Percentiles rank a stretch among this genome's conserved stretches.
Evolutionary conservation across 2,113 vertebrate genomes (phyloP).

Genomic region (Apeltes quadracus): DNA sequence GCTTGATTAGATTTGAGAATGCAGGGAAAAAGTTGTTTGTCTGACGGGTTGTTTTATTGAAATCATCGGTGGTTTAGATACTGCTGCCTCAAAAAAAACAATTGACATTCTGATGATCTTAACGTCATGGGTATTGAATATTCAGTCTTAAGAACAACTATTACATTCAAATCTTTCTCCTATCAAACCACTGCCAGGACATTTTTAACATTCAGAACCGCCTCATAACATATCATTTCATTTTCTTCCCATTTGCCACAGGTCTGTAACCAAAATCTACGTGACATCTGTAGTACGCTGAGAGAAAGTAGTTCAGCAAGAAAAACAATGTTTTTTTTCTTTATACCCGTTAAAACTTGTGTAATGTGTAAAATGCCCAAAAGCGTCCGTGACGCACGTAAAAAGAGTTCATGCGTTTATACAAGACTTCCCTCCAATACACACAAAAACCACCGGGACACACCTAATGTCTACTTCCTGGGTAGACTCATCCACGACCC

Average conservation of each 20-base stretch:
- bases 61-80: background rate
- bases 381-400: constrained; percentile 18
- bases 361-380: constrained; percentile 25
- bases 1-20: constrained; percentile 63
- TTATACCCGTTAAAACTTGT: constrained; percentile 3
- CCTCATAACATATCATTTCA: background rate
- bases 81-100: background rate
- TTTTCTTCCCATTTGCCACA: background rate
- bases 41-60: constrained; percentile 34
- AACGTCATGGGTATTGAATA: background rate
- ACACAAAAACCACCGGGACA: constrained; percentile 50
- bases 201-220: constrained; percentile 7
- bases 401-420: constrained; percentile 38
- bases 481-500: constrained; percentile 23
- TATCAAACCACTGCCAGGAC: background rate
- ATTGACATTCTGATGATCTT: background rate
- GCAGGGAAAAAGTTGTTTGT: constrained; percentile 33
- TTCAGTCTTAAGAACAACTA: background rate
- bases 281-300: constrained; percentile 1
- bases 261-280: constrained; percentile 9
- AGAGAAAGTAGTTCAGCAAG: constrained; percentile 4
- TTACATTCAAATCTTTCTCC: background rate
- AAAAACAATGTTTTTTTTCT: constrained; percentile 8
- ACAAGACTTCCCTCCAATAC: constrained; percentile 52
- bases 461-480: constrained; percentile 59